Percentiles rank a stretch among this genome's conserved stretches.
These are phyloP conservation scores for Myotis pilosus DNA, from an alignment of 2,797 vertebrate genomes.

Conservation along the genomic window DNA sequence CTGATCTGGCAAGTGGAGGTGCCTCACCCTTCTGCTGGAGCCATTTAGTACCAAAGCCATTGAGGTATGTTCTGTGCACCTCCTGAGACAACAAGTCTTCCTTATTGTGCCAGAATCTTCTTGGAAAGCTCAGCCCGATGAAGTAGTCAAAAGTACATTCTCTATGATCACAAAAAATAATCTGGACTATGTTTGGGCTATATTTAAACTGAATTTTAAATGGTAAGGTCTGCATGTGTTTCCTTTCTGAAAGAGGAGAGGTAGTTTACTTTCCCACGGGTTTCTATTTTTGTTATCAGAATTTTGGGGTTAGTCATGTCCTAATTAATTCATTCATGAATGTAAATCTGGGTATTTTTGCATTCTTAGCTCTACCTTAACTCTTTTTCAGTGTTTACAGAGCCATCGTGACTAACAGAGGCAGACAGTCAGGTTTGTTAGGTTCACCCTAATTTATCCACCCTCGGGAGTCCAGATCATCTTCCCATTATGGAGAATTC, in stretches of 20 bases:
- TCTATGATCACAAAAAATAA: conserved; percentile 52
- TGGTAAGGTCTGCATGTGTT: conserved; percentile 14
- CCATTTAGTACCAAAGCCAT: conserved; percentile 24
- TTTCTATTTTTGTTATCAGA: conserved; percentile 50
- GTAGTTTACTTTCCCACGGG: conserved; percentile 19
- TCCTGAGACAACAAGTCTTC: conserved; percentile 65
- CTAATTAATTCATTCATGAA: conserved; percentile 42
- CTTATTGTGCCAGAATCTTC: conserved; percentile 63
- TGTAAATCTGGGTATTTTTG: conserved; percentile 33
- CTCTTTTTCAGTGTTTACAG: neutral
- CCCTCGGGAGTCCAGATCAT: neutral
- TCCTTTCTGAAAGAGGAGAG: neutral
- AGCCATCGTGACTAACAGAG: neutral
- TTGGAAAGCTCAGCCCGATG: conserved; percentile 61
- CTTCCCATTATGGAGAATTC: neutral
- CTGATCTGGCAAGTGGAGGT: neutral
- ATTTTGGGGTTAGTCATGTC: conserved; percentile 36
- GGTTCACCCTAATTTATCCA: neutral
- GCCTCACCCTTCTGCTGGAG: neutral
- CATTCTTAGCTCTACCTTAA: neutral
- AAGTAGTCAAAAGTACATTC: conserved; percentile 53
- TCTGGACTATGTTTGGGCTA: conserved; percentile 6
- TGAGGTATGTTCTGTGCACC: conserved; percentile 45
- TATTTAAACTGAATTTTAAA: conserved; percentile 58
- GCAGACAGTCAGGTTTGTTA: neutral